Conservation (phyloP, 2,888 invertebrate genomes). For the Oligia strigilis region DNA sequence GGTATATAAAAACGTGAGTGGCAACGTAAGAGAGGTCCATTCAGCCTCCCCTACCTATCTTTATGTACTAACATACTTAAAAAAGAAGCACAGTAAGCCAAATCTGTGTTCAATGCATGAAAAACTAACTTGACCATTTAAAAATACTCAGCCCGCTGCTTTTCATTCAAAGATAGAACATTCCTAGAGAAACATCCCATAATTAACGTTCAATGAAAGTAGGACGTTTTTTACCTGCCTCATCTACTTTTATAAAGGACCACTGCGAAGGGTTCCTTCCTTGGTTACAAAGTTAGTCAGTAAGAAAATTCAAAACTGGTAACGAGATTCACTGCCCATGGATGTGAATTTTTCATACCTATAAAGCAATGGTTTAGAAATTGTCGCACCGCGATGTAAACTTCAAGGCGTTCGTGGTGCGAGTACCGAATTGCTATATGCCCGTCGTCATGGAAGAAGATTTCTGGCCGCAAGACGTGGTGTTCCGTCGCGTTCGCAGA, state of each 20-base stretch:
- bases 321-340: no score
- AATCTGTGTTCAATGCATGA: background rate
- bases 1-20: conserved; percentile 23
- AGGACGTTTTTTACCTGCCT: background rate
- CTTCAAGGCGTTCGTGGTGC: no score
- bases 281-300: background rate
- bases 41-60: conserved; percentile 14
- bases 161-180: background rate
- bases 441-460: no score
- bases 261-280: background rate
- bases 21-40: conserved; percentile 18
- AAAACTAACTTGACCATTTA: background rate
- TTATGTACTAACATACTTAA: background rate
- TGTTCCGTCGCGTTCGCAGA: no score
- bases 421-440: no score
- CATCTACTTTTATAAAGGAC: background rate
- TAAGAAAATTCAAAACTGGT: no score
- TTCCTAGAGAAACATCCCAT: background rate
- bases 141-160: background rate
- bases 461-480: no score
- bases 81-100: conserved; percentile 4
- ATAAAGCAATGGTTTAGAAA: background rate
- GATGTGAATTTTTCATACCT: background rate
- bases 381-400: background rate
- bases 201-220: background rate